Conservation (phyloP, 2,888 invertebrate genomes). For the Eilema griseolum region DNA sequence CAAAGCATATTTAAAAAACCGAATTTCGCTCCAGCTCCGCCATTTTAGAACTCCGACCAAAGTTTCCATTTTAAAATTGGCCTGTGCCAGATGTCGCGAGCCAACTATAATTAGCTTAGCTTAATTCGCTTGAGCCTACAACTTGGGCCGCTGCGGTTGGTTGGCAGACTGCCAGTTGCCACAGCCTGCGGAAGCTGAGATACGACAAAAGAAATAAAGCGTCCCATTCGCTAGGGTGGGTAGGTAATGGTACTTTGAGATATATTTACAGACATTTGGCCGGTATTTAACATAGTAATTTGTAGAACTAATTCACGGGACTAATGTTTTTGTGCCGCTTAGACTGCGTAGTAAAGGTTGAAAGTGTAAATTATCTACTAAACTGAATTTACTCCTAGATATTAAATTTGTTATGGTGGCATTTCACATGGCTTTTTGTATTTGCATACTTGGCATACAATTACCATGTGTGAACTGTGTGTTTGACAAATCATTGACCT, state of each 20-base stretch:
- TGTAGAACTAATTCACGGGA: neutral
- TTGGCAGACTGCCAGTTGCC: conserved; percentile 67
- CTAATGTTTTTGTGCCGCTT: neutral
- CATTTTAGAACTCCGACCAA: conserved; percentile 19
- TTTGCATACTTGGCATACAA: too few relatives aligned
- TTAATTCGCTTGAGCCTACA: conserved; percentile 47
- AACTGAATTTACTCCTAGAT: neutral
- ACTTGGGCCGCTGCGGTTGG: conserved; percentile 46
- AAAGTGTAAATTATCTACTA: neutral
- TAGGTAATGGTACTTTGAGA: conserved; percentile 20
- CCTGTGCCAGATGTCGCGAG: conserved; percentile 27
- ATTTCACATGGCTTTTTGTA: too few relatives aligned
- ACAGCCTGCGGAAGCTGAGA: conserved; percentile 67
- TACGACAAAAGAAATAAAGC: conserved; percentile 72
- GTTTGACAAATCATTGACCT: too few relatives aligned
- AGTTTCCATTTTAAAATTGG: conserved; percentile 28
- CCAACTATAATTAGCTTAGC: conserved; percentile 42
- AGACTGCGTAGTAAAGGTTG: neutral
- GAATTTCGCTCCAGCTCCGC: conserved; percentile 7
- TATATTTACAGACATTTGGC: conserved; percentile 25
- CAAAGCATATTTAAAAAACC: conserved; percentile 18
- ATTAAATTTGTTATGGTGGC: neutral
- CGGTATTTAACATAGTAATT: conserved; percentile 5
- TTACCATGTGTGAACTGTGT: too few relatives aligned
- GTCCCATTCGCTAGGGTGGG: conserved; percentile 49